Conservation (phyloP, 2,797 vertebrate species). For the Bufotes viridis region DNA sequence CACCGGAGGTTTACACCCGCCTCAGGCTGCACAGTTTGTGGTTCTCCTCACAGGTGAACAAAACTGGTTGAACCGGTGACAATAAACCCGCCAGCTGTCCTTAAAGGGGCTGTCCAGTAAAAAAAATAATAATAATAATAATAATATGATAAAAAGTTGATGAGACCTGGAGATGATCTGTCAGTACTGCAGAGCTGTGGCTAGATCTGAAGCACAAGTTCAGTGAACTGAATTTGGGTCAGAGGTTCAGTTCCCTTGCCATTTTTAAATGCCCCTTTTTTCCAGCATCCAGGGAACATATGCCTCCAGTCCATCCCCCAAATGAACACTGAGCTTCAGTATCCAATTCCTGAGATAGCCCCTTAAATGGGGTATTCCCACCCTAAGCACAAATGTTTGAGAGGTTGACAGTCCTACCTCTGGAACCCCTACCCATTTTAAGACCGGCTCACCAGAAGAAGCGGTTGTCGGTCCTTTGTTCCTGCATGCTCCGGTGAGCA, state of each 20-base stretch:
- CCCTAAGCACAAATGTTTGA: too few relatives aligned
- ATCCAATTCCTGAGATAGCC: too few relatives aligned
- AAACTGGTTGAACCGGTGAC: background rate
- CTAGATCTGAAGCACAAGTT: too few relatives aligned
- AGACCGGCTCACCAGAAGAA: slow-evolving; percentile 87
- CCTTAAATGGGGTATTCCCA: too few relatives aligned
- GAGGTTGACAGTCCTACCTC: background rate
- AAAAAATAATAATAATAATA: too few relatives aligned
- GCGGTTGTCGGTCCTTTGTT: slow-evolving; percentile 92
- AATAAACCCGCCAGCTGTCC: background rate
- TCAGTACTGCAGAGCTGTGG: background rate
- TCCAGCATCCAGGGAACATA: too few relatives aligned
- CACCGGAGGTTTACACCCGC: background rate
- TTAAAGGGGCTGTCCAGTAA: background rate
- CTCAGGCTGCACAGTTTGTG: background rate
- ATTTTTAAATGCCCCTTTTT: too few relatives aligned
- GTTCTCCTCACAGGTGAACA: background rate
- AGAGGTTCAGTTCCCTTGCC: too few relatives aligned
- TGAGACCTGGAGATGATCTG: background rate
- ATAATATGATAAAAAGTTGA: background rate
- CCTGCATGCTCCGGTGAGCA: slow-evolving; percentile 90
- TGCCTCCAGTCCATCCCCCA: too few relatives aligned
- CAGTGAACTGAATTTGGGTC: too few relatives aligned
- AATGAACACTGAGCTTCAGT: too few relatives aligned
- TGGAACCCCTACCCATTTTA: too few relatives aligned